Base-by-base conservation (phyloP, 2,888 invertebrate genomes). In the Crematogaster levior region DNA sequence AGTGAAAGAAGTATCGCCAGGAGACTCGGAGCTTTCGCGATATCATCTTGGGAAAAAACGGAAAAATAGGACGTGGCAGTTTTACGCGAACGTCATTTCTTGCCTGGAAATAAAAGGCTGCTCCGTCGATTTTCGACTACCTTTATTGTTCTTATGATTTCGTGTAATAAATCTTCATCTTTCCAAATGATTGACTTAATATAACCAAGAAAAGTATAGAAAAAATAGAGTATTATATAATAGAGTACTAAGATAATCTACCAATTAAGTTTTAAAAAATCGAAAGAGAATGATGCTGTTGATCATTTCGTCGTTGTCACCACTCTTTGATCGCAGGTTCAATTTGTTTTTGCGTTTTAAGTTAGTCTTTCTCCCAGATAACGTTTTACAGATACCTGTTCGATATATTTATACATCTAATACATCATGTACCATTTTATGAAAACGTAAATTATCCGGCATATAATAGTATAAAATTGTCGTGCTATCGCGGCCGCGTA, bases 1-100 rank as follows among this genome's bases (percentile, higher is more conserved):
- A 72, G 79, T 84, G 60, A 73, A 83, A 80, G 82, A 82, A 83
- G 77, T 77, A 85, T 87, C 51, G 79, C 37, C 80, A n/a, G 65
- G 21, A 77, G 86, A 81, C 83, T 40, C 51, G 80, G 60, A 34
- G 81, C 48, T 74, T 46, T 12, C 65, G 30, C 40, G 30, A 77
- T 77, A 46, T 56, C 53, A 24, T 30, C 30, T 58, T 34, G 24
- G 27, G 10, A 65, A 58, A 56, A 56, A 40, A 40, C 15, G 15
- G 24, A 10, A 12, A 60, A 77, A 77, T 53, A 37, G 15, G 12
- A 68, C 40, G 37, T 40, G 75, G 48, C 65, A 48, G 40, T 68
- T 68, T 53, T 53, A 68, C 53, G 27, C 4, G 65, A 65, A 0
- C 37, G 51, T 65, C 37, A 24, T 46, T 60, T 48, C 18, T 60